These are phyloP conservation scores for Acleris laterana DNA, from an alignment of 2,888 invertebrate species.

Conservation along the genomic window DNA sequence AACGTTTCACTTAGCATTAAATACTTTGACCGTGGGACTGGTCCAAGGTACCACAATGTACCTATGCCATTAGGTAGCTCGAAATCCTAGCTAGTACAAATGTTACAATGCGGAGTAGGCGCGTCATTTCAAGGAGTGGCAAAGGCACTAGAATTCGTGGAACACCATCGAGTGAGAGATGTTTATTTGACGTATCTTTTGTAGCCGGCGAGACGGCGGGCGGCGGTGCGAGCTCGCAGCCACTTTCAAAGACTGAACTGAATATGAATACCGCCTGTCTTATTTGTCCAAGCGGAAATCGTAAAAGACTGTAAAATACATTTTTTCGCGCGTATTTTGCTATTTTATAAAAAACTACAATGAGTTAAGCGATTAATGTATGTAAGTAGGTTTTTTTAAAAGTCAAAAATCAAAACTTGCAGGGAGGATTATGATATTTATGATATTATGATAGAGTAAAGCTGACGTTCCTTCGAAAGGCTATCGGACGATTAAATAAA, in stretches of 20 bases:
- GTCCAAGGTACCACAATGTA: neutral
- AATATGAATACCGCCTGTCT: slow-evolving; percentile 18
- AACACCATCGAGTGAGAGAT: slow-evolving; percentile 30
- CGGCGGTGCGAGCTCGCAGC: slow-evolving; percentile 21
- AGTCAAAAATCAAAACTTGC: neutral
- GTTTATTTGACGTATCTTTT: slow-evolving; percentile 49
- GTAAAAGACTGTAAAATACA: neutral
- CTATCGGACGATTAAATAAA: too few species aligned
- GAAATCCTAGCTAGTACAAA: neutral
- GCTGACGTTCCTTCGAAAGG: too few species aligned
- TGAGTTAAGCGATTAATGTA: neutral
- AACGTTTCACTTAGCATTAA: too few species aligned
- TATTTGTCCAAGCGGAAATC: slow-evolving; percentile 15
- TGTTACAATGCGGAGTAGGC: slow-evolving; percentile 7
- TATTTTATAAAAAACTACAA: neutral
- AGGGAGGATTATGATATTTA: neutral
- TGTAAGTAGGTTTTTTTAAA: neutral
- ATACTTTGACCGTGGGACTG: too few species aligned
- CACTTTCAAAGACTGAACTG: slow-evolving; percentile 31
- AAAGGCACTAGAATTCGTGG: slow-evolving; percentile 24
- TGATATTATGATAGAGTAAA: neutral
- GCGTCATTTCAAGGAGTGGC: slow-evolving; percentile 27
- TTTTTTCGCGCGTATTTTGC: neutral
- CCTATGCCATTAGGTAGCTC: neutral
- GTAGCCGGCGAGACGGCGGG: slow-evolving; percentile 48